Evolutionary conservation across 1,140 invertebrate genomes (phyloP), one percentile per base, ranked within the genome.

Genomic region (Propsilocerus akamusi): DNA sequence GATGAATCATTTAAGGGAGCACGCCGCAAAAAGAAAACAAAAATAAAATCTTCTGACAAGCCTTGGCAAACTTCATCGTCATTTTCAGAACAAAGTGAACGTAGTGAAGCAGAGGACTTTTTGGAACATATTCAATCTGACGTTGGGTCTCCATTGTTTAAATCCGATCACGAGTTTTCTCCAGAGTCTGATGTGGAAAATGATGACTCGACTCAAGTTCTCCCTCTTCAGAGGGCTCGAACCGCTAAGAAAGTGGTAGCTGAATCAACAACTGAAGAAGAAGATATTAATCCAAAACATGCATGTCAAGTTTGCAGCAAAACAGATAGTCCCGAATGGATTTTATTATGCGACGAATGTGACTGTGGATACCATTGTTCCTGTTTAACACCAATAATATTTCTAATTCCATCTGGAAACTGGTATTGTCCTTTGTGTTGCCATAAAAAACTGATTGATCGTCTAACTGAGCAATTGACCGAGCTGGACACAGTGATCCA

Each of bases 361-460:
- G 90, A 98, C 65, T 80, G 78, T 53, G 92, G 91, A 20, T 97
- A 89, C 79, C 94, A 98, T 70, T 90, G 88, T 46, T 86, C 84
- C 5, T 98, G 94, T 64, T 72, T 97, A 1, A 77, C 83, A 32
- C 93, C 94, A 1, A 78, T 91, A 14, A 69, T 97, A 6, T 80
- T 95, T 66, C 72, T 92, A 1, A 89, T 98, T 58, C 94, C 94
- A 5, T 90, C 96, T 61, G 93, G 93, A 20, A 86, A 96, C 62
- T 97, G 94, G 95, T 93, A 81, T 65, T 97, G 95, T 67, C 93
- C 93, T 41, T 86, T 87, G 0, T 98, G 94, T 70, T 83, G 93
- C 64, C 93, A 91, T 81, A 72, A 72, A 52, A 70, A 72, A 52
- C 63, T 95, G 10, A 73, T 92, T 37, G 66, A 68, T n/a, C 79